Evolutionary conservation across 2,888 invertebrate genomes (phyloP).

Genomic region (Nymphalis c-album): DNA sequence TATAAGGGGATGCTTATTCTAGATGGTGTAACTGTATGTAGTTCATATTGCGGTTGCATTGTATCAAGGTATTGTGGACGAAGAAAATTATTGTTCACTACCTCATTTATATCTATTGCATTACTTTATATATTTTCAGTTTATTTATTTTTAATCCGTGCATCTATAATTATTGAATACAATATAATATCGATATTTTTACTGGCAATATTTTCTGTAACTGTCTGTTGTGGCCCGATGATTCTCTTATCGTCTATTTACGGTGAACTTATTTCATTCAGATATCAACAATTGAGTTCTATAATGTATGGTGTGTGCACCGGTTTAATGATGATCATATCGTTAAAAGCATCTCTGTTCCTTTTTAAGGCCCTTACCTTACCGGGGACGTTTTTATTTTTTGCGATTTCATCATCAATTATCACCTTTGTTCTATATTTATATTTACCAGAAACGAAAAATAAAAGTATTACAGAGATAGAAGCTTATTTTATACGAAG

Average conservation of each 20-base stretch:
- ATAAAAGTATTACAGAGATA: conserved; percentile 55
- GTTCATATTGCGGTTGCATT: conserved; percentile 57
- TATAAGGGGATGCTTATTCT: conserved; percentile 48
- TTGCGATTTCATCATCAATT: conserved; percentile 45
- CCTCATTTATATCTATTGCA: conserved; percentile 23
- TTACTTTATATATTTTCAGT: conserved; percentile 38
- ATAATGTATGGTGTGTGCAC: conserved; percentile 43
- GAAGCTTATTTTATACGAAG: conserved; percentile 39
- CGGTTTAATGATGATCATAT: conserved; percentile 42
- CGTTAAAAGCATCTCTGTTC: conserved; percentile 48
- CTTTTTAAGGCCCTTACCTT: conserved; percentile 44
- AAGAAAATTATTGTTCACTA: conserved; percentile 37
- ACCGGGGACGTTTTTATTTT: conserved; percentile 50
- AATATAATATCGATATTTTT: conserved; percentile 48
- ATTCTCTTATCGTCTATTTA: conserved; percentile 48
- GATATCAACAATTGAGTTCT: conserved; percentile 41
- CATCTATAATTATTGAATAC: conserved; percentile 38
- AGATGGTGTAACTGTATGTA: conserved; percentile 49
- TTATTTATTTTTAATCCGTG: conserved; percentile 39
- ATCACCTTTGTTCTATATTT: conserved; percentile 44
- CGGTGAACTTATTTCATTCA: conserved; percentile 48
- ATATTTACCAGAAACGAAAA: conserved; percentile 54
- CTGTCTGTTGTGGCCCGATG: conserved; percentile 52
- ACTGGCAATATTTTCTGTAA: conserved; percentile 50
- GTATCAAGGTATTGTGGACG: conserved; percentile 53